Evolutionary conservation across 2,888 invertebrate genomes (phyloP), one percentile per base, ranked within the genome.

Genomic region (Apodemia mormo): DNA sequence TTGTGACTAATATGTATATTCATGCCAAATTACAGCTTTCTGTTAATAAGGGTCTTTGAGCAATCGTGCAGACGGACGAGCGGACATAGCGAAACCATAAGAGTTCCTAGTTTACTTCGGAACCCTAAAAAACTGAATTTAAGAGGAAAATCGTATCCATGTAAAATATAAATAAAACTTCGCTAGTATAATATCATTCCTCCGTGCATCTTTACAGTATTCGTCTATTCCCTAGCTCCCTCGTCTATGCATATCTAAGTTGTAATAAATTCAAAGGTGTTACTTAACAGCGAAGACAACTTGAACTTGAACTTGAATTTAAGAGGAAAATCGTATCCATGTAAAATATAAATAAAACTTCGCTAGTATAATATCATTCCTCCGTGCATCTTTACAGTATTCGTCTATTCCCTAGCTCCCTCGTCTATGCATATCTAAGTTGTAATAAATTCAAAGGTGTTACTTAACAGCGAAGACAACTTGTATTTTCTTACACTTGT

Each of bases 191-290:
- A 37, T 64, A 64, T 68, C 45, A 30, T 68, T 58, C 37, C 45
- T 45, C 45, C 45, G 45, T 45, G 45, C 45, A 45, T 45, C 45
- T 45, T 45, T 45, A 45, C 1, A 45, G 33, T 64, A 45, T n/a
- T 45, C 45, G 9, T 2, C 49, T 64, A 68, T 65, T 68, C 68
- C 65, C 65, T 7, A 5, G 10, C 37, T 52, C 65, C 68, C 69
- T 30, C 29, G 40, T 69, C 56, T 43, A 66, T 69, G 69, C 65
- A 69, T 69, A 30, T 33, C 33, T 65, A 30, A 66, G 37, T 14
- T 52, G 40, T 69, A 52, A 69, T 69, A 66, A 56, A 40, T 56
- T 37, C 37, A 49, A 52, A 64, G 65, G n/a, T 64, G 40, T 68
- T 58, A 29, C 29, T 58, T 58, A 30, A 58, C 30, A 58, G 30